Evolutionary conservation across 2,888 invertebrate genomes (phyloP).

Genomic region (Torymus aiolomorphi): DNA sequence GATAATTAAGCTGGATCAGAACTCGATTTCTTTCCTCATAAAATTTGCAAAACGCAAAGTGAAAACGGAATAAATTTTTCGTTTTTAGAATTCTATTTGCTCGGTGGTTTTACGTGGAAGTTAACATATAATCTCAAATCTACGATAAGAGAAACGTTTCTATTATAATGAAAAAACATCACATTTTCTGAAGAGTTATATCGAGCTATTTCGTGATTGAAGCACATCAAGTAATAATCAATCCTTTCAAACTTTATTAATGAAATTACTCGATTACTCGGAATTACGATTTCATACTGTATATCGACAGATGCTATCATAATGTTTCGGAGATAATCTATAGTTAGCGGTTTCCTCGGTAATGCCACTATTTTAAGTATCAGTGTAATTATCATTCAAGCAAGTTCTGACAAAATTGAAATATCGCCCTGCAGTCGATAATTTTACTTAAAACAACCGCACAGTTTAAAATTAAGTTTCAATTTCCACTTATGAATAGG

Average conservation of each 20-base stretch:
- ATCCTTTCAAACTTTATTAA: slow-evolving; percentile 22
- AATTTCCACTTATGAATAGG: slow-evolving; percentile 15
- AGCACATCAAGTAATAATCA: slow-evolving; percentile 5
- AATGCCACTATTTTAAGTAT: slow-evolving; percentile 7
- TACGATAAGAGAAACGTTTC: no score
- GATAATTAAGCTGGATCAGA: no score
- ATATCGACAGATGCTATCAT: neutral
- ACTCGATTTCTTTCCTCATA: no score
- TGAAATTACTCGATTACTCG: neutral
- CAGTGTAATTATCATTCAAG: slow-evolving; percentile 8
- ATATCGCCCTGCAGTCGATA: neutral
- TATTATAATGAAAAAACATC: neutral
- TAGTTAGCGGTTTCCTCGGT: slow-evolving; percentile 20
- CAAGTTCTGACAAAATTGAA: slow-evolving; percentile 11
- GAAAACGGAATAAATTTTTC: no score
- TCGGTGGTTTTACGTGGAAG: no score
- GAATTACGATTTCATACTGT: slow-evolving; percentile 25
- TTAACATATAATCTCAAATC: no score
- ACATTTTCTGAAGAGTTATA: neutral
- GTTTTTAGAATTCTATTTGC: no score
- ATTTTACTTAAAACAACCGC: neutral
- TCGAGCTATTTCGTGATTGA: neutral
- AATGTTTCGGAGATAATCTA: neutral
- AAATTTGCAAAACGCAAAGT: no score
- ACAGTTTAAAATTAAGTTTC: slow-evolving; percentile 18